A percentile compares a stretch with the other conserved stretches of the same genome.
These are phyloP conservation scores for Bhutanitis thaidina DNA, from an alignment of 2,888 invertebrate species.

Conservation along the genomic window DNA sequence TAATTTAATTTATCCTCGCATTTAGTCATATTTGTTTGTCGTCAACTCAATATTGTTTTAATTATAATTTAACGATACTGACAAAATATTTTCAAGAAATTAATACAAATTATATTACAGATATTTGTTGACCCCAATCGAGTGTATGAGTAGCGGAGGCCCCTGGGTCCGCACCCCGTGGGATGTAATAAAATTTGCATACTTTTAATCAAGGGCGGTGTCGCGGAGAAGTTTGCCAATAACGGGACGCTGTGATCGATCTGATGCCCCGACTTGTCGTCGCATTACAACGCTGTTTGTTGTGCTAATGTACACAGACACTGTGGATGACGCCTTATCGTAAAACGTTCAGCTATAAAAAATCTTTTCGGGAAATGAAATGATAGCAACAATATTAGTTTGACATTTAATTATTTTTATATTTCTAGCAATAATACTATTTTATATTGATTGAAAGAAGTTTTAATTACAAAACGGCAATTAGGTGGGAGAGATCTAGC, in stretches of 20 bases:
- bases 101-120: constrained; percentile 38
- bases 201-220: constrained; percentile 81
- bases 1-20: too few relatives aligned
- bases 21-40: too few relatives aligned
- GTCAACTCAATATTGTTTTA: too few relatives aligned
- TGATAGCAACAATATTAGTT: too few relatives aligned
- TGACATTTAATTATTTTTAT: too few relatives aligned
- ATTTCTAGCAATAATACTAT: too few relatives aligned
- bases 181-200: constrained; percentile 81
- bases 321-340: constrained; percentile 25
- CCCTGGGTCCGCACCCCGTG: constrained; percentile 49
- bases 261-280: constrained; percentile 59
- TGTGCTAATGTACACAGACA: constrained; percentile 32
- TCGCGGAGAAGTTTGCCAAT: constrained; percentile 81
- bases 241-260: constrained; percentile 75
- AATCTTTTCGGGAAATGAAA: too few relatives aligned
- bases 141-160: constrained; percentile 35
- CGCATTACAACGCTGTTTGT: constrained; percentile 55
- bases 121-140: constrained; percentile 41
- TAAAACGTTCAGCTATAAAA: background rate
- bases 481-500: too few relatives aligned
- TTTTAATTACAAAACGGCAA: too few relatives aligned
- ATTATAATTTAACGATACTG: too few relatives aligned
- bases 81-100: constrained; percentile 19
- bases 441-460: too few relatives aligned